phyloP scores from a whole-genome alignment of 2,797 vertebrate genomes.

The Fringilla coelebs region DNA sequence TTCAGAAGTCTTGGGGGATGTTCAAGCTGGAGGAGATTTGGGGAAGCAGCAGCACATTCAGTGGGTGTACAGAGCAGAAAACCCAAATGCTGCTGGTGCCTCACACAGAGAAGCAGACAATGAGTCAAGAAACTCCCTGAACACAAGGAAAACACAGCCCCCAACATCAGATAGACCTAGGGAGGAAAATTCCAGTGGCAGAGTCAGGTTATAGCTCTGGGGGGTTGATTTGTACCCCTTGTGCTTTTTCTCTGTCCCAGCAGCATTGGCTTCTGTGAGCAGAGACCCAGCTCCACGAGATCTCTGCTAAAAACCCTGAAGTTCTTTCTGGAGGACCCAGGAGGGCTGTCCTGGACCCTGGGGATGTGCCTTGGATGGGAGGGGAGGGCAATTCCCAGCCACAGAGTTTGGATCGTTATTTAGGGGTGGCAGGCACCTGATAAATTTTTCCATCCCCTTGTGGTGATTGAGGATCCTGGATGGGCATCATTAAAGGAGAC shows the following conservation, averaged over 20 bases:
- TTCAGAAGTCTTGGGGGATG: not conserved
- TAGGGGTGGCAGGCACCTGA: not conserved
- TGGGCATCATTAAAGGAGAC: not conserved
- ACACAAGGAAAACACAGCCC: accelerated
- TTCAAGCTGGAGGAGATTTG: not conserved
- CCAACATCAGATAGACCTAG: not conserved
- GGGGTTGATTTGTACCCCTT: not conserved
- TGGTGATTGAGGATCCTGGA: not conserved
- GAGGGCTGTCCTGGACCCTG: not conserved
- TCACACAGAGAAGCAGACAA: not conserved
- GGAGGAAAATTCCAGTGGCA: not conserved
- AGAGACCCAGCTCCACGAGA: not conserved
- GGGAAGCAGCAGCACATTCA: not conserved
- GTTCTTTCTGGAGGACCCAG: not conserved
- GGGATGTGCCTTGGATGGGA: not conserved
- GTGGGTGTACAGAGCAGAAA: accelerated
- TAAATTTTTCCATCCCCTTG: not conserved
- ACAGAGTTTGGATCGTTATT: not conserved
- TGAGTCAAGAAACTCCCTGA: not conserved
- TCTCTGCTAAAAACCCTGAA: not conserved
- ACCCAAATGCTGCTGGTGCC: not conserved
- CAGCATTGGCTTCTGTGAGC: accelerated
- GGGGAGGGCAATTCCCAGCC: not conserved
- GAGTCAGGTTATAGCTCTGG: not conserved
- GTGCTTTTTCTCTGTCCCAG: not conserved